Percentiles rank a stretch among this genome's conserved stretches.
These are phyloP conservation scores for Piaya cayana DNA, from an alignment of 2,113 vertebrate species.

Conservation along the genomic window DNA sequence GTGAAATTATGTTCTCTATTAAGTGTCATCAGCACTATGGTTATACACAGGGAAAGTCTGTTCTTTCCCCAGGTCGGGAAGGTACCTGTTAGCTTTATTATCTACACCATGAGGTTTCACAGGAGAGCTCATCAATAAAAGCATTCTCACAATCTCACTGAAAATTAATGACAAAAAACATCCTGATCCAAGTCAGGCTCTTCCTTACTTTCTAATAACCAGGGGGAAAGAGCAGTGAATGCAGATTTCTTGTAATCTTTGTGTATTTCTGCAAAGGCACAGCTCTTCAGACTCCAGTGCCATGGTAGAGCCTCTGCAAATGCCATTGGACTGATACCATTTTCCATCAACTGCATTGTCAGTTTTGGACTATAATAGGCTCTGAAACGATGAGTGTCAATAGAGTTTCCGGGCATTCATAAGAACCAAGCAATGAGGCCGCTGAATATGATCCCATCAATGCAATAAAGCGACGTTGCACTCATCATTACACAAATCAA, in stretches of 20 bases:
- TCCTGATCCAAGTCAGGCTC: background rate
- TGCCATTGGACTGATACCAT: background rate
- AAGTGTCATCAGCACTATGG: conserved; percentile 25
- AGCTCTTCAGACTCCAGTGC: conserved; percentile 4
- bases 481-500: conserved; percentile 46
- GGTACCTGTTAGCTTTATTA: conserved; percentile 53
- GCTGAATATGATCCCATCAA: conserved; percentile 53
- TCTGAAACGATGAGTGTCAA: conserved; percentile 57
- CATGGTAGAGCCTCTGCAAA: conserved; percentile 40
- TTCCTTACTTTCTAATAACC: conserved; percentile 48
- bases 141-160: conserved; percentile 40
- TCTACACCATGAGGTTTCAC: conserved; percentile 28
- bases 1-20: conserved; percentile 1
- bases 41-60: conserved; percentile 3
- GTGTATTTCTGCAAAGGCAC: conserved; percentile 23
- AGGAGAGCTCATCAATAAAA: conserved; percentile 59
- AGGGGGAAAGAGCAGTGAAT: conserved; percentile 25
- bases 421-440: conserved; percentile 39
- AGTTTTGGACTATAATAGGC: conserved; percentile 32
- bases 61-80: conserved; percentile 40
- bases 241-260: conserved; percentile 48
- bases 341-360: conserved; percentile 38
- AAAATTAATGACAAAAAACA: conserved; percentile 16
- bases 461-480: conserved; percentile 39
- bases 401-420: conserved; percentile 44